Base-by-base conservation (phyloP, 2,888 invertebrate genomes). In the Lasioglossum villosulum region DNA sequence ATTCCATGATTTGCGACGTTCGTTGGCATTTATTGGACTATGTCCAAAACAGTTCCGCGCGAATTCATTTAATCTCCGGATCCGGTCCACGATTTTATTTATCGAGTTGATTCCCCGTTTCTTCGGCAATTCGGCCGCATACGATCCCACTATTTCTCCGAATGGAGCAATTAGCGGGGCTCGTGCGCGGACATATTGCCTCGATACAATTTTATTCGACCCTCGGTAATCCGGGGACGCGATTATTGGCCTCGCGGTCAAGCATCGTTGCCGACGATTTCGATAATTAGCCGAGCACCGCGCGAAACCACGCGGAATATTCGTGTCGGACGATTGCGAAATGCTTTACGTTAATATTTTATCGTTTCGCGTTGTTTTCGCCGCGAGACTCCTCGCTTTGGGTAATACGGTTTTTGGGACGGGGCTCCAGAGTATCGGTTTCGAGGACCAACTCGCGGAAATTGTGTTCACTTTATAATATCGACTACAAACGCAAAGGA, bases 151-250 rank as follows among this genome's bases (percentile, higher is more conserved):
- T 37, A 74, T 77, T 78, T 48, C 42, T 34, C 27, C 39, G 19
- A 23, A 34, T 37, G 4, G 37, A 16, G n/a, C 30, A 83, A 77
- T 84, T 70, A 70, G 74, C 73, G 30, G 19, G 30, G 23, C 16
- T 52, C 39, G 27, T 8, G 16, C 34, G 16, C 8, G 27, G 63
- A 42, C 70, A 27, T 34, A 30, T 34, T n/a, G 59, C n/a, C 16
- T 34, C 59, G 66, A 84, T 74, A 70, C 56, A n/a, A 45, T 75
- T 83, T 83, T 45, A 74, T 63, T 34, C 52, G 73, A 4, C 10
- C 30, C 52, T 16, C 39, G 83, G 39, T 83, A 83, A 83, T 83
- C 83, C 83, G 70, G 34, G 73, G 70, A 48, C 30, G 27, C 8
- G 48, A 78, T 84, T 84, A 75, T 75, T 71, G 48, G 27, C 39